Evolutionary conservation across 2,888 invertebrate species (phyloP).

Genomic region (Machimus atricapillus): DNA sequence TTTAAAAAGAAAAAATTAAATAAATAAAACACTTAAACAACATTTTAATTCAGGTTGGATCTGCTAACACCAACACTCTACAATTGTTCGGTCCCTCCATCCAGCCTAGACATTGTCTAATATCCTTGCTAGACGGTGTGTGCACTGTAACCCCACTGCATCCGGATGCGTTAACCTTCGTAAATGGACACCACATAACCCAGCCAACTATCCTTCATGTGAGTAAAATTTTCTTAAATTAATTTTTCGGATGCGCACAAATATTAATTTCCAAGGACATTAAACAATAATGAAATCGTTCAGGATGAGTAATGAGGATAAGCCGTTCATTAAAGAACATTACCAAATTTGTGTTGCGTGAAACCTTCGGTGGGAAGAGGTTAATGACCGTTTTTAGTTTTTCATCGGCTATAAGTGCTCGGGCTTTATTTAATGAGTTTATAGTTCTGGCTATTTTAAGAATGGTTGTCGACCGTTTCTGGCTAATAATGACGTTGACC

Average conservation of each 20-base stretch:
- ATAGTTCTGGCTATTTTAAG: neutral
- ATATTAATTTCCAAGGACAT: neutral
- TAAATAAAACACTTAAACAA: neutral
- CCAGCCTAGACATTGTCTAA: slow-evolving; percentile 93
- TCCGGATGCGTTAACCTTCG: slow-evolving; percentile 91
- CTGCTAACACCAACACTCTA: slow-evolving; percentile 78
- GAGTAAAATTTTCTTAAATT: slow-evolving; percentile 50
- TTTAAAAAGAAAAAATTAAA: neutral
- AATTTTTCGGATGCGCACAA: neutral
- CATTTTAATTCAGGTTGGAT: slow-evolving; percentile 67
- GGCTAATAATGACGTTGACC: neutral
- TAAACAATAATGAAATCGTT: neutral
- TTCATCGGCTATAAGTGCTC: neutral
- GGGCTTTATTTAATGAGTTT: neutral
- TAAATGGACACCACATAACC: slow-evolving; percentile 90
- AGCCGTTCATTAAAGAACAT: neutral
- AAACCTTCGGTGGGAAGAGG: neutral
- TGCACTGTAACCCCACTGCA: slow-evolving; percentile 93
- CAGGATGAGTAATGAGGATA: neutral
- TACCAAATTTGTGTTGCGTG: neutral
- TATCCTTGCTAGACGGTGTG: slow-evolving; percentile 90
- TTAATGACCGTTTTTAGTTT: neutral
- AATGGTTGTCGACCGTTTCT: neutral
- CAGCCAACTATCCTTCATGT: slow-evolving; percentile 92
- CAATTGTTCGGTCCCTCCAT: slow-evolving; percentile 90